Evolutionary conservation across 2,888 invertebrate genomes (phyloP).

Genomic region (Papilio protenor): DNA sequence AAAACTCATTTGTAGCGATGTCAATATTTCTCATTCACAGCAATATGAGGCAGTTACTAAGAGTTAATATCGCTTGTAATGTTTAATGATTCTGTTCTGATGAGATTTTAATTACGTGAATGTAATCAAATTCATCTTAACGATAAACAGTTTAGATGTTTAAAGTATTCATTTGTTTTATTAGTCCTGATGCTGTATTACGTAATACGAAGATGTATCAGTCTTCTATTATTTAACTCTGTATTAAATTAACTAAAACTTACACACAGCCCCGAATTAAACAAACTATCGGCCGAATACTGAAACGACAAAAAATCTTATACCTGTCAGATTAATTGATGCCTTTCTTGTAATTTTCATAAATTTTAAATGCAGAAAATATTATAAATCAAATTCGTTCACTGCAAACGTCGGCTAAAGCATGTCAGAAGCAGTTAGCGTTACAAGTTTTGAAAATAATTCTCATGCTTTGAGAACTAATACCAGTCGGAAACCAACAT

Average conservation of each 20-base stretch:
- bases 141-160: not conserved
- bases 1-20: not conserved
- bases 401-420: too few species aligned
- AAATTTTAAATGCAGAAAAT: not conserved
- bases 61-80: not conserved
- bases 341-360: not conserved
- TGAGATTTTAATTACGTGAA: constrained; percentile 15
- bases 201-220: not conserved
- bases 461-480: not conserved
- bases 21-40: not conserved
- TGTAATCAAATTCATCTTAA: not conserved
- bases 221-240: not conserved
- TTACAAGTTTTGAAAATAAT: not conserved
- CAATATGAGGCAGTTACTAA: not conserved
- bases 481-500: constrained; percentile 3
- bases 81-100: not conserved
- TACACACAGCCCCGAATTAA: not conserved
- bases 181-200: not conserved
- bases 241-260: not conserved
- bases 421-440: not conserved
- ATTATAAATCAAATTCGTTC: not conserved
- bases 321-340: not conserved
- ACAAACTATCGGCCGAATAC: not conserved
- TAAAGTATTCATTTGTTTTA: not conserved
- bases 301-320: too few species aligned